Evolutionary conservation across 1,140 invertebrate species (phyloP).

Genomic region (Nephila pilipes): DNA sequence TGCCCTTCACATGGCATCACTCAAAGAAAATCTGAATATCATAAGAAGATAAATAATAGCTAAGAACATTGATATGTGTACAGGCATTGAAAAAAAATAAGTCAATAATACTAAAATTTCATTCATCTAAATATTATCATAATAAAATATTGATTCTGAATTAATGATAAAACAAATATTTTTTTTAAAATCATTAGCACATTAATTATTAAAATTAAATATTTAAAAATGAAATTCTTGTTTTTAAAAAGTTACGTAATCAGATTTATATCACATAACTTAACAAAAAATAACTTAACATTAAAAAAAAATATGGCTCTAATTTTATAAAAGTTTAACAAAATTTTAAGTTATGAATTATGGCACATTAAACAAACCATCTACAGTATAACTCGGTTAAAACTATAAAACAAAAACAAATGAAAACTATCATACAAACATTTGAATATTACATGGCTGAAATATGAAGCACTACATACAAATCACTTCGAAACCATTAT

Average conservation of each 20-base stretch:
- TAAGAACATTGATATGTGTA: too few relatives aligned
- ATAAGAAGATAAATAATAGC: too few relatives aligned
- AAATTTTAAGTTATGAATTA: background rate
- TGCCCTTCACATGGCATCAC: too few relatives aligned
- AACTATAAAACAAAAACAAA: constrained; percentile 10
- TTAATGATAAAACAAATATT: too few relatives aligned
- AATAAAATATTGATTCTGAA: too few relatives aligned
- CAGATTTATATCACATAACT: background rate
- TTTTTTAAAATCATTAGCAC: background rate
- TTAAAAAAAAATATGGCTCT: constrained; percentile 9
- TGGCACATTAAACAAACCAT: constrained; percentile 7
- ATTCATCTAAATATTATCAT: too few relatives aligned
- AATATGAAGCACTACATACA: background rate
- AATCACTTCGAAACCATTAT: background rate
- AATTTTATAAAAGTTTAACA: too few relatives aligned
- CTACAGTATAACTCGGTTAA: background rate
- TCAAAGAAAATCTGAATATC: too few relatives aligned
- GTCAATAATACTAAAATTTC: too few relatives aligned
- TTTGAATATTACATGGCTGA: background rate
- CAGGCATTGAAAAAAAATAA: too few relatives aligned
- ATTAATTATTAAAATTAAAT: background rate
- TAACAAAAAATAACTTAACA: background rate
- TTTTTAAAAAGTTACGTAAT: background rate
- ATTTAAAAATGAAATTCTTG: background rate
- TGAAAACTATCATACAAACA: background rate